Base-by-base conservation (phyloP, 1,140 invertebrate genomes). In the Phthorimaea operculella region DNA sequence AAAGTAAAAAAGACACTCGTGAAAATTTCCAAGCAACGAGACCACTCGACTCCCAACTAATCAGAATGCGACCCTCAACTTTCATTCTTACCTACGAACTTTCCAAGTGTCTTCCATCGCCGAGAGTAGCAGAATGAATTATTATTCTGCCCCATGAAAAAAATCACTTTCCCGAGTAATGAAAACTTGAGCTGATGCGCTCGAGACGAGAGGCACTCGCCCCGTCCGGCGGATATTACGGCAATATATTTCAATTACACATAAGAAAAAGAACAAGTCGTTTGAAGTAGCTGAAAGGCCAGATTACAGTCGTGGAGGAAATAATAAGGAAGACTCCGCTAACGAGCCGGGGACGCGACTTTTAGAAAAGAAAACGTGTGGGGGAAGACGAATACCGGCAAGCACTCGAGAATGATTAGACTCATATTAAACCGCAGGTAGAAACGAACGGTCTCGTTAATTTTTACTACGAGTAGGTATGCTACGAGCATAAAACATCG, bases 221-320 rank as follows among this genome's bases (percentile, higher is more conserved):
- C 74, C 73, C 66, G 79, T 76, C 77, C 78, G 67, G 60, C 72
- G 79, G 77, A 83, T 83, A 84, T 84, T 84, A 81, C 81, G 72
- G 77, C 79, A 84, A 84, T 84, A 83, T 84, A 84, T 84, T 83
- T 84, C 79, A 84, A 84, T 84, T 84, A 84, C 79, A 84, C 73
- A 76, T 80, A 82, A 83, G 79, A 84, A 83, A 82, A 84, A 84
- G 79, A 81, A 79, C 81, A 80, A 84, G 78, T 80, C 78, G 72
- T 80, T 80, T 78, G 74, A 79, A 83, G 76, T 84, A 76, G 76
- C 79, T 75, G 75, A 78, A 71, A 77, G 70, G 76, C 70, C 78
- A 80, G 78, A 81, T 84, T 82, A 76, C 75, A 77, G 77, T 72
- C 75, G 71, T 61, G 63, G 62, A 70, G 70, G 69, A 80, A 80